These are phyloP conservation scores for Drosophila repletoides DNA, from an alignment of 1,140 invertebrate species.

Conservation along the genomic window DNA sequence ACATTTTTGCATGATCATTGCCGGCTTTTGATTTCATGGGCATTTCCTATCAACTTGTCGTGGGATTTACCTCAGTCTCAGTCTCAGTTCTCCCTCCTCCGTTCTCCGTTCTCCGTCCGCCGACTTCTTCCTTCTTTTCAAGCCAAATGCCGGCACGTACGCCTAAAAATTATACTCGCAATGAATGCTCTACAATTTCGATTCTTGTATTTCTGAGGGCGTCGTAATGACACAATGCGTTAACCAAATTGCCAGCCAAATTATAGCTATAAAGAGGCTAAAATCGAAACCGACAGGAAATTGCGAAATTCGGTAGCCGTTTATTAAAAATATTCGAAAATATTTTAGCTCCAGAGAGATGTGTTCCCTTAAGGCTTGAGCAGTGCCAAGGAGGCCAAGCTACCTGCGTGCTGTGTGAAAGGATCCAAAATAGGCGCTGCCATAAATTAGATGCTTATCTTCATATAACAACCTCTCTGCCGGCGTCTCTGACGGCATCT, in stretches of 20 bases:
- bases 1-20: conserved; percentile 72
- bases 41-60: conserved; percentile 65
- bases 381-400: neutral
- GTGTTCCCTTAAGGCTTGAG: neutral
- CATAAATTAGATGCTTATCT: conserved; percentile 78
- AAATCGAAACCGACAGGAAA: conserved; percentile 60
- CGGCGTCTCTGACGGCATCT: conserved; percentile 44
- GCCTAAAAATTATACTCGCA: conserved; percentile 48
- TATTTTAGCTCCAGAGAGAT: conserved; percentile 16
- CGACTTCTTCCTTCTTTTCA: neutral
- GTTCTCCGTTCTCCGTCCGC: neutral
- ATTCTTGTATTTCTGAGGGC: conserved; percentile 3
- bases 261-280: conserved; percentile 51
- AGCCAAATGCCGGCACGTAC: conserved; percentile 66
- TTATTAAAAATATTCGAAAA: conserved; percentile 58
- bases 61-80: conserved; percentile 37
- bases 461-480: conserved; percentile 9
- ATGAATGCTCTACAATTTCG: conserved; percentile 2
- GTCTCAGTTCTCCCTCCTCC: neutral
- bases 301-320: conserved; percentile 78
- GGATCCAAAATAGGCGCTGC: conserved; percentile 53
- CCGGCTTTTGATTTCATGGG: conserved; percentile 64
- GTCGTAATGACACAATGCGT: conserved; percentile 67
- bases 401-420: conserved; percentile 17
- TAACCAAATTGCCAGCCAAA: conserved; percentile 65